Evolutionary conservation across 2,113 vertebrate genomes (phyloP).

Genomic region (Syngnathoides biaculeatus): DNA sequence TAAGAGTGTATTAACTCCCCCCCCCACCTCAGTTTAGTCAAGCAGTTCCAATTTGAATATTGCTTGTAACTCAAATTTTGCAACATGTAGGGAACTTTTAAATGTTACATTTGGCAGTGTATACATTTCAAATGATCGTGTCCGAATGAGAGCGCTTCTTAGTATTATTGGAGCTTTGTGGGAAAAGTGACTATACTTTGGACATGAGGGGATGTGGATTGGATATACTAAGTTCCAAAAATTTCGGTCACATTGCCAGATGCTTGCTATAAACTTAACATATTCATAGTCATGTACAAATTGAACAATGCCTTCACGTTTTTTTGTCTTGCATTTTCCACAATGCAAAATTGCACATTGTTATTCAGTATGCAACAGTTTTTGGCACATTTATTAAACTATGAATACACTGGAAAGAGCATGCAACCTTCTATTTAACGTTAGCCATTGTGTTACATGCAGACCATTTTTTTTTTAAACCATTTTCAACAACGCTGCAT

Average conservation of each 20-base stretch:
- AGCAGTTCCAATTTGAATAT: too few species aligned
- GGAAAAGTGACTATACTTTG: too few species aligned
- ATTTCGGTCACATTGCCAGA: not conserved
- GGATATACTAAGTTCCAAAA: not conserved
- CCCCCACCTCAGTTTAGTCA: too few species aligned
- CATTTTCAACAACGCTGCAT: conserved; percentile 74
- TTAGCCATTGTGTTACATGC: conserved; percentile 70
- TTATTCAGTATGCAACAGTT: conserved; percentile 33
- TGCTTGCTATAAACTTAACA: not conserved
- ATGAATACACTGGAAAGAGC: conserved; percentile 67
- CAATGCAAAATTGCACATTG: conserved; percentile 39
- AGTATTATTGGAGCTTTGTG: too few species aligned
- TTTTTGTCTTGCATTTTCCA: conserved; percentile 22
- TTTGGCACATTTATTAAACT: conserved; percentile 65
- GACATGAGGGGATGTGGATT: too few species aligned
- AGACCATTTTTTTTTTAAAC: conserved; percentile 53
- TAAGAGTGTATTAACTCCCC: too few species aligned
- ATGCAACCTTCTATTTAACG: conserved; percentile 76
- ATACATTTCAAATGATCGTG: not conserved
- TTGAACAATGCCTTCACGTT: not conserved
- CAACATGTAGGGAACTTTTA: too few species aligned
- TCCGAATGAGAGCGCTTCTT: not conserved
- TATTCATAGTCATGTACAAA: not conserved
- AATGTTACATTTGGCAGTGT: not conserved
- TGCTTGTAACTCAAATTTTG: too few species aligned